These are phyloP conservation scores for Catagonus wagneri DNA, from an alignment of 2,113 vertebrate species.

Conservation along the genomic window DNA sequence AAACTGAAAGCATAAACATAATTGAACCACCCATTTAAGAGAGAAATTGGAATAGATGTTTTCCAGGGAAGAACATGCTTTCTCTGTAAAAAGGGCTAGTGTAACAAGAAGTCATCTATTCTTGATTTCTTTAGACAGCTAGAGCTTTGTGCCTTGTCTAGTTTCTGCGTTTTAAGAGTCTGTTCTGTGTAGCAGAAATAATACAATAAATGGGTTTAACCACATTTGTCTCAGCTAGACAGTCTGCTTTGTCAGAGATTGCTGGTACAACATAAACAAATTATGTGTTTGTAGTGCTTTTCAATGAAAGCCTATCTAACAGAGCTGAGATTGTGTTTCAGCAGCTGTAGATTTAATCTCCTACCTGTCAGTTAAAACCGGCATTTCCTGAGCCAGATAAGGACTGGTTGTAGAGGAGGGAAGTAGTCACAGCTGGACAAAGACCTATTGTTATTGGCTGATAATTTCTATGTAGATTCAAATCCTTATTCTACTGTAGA, in stretches of 20 bases:
- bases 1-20: conserved; percentile 86
- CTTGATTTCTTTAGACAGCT: conserved; percentile 93
- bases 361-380: conserved; percentile 93
- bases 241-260: conserved; percentile 91
- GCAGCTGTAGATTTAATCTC: conserved; percentile 93
- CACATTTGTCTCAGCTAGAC: conserved; percentile 92
- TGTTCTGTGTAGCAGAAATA: conserved; percentile 92
- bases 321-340: conserved; percentile 90
- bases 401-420: conserved; percentile 86
- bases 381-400: conserved; percentile 93
- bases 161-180: conserved; percentile 92
- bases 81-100: conserved; percentile 93
- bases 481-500: conserved; percentile 75
- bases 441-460: conserved; percentile 91
- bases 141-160: conserved; percentile 92
- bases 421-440: conserved; percentile 91
- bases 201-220: conserved; percentile 92
- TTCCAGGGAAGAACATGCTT: conserved; percentile 93
- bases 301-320: conserved; percentile 90
- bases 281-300: conserved; percentile 90
- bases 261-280: conserved; percentile 90
- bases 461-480: conserved; percentile 84
- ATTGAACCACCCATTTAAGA: conserved; percentile 82
- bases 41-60: conserved; percentile 92
- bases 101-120: conserved; percentile 96